Conservation (phyloP, 2,888 invertebrate species). For the Pardosa pseudoannulata region DNA sequence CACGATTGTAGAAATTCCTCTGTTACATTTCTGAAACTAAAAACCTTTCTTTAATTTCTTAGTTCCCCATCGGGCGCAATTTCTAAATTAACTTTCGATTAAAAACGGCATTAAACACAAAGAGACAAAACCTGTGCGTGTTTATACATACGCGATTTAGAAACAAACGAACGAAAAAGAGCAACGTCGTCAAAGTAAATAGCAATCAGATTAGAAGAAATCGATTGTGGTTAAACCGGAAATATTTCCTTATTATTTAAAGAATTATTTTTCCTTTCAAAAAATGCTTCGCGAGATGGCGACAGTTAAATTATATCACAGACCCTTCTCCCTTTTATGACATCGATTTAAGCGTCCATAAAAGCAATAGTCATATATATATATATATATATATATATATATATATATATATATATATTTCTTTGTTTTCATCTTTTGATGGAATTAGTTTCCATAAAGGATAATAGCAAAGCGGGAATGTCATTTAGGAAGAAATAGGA, state of each 20-base stretch:
- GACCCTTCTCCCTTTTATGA: background rate
- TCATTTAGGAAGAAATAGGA: background rate
- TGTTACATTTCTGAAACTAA: too few species aligned
- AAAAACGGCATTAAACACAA: too few species aligned
- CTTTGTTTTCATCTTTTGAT: slow-evolving; percentile 17
- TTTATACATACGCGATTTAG: too few species aligned
- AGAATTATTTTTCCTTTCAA: background rate
- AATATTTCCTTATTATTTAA: slow-evolving; percentile 3
- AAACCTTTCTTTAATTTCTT: too few species aligned
- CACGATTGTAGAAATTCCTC: too few species aligned
- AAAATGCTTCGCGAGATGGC: background rate
- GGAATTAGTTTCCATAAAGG: slow-evolving; percentile 15
- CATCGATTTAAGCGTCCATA: slow-evolving; percentile 15
- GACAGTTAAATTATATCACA: slow-evolving; percentile 5
- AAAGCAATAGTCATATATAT: slow-evolving; percentile 10
- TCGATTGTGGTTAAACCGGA: background rate
- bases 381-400: too few species aligned
- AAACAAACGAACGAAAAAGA: background rate
- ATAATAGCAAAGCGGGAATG: slow-evolving; percentile 10
- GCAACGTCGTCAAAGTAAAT: background rate
- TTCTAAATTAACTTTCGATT: too few species aligned
- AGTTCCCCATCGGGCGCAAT: too few species aligned
- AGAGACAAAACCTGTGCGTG: too few species aligned
- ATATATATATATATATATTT: too few species aligned
- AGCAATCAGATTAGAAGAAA: background rate